A percentile compares a stretch with the other conserved stretches of the same genome.
Evolutionary conservation across 1,140 invertebrate genomes (phyloP).

Genomic region (Zaprionus tsacasi): DNA sequence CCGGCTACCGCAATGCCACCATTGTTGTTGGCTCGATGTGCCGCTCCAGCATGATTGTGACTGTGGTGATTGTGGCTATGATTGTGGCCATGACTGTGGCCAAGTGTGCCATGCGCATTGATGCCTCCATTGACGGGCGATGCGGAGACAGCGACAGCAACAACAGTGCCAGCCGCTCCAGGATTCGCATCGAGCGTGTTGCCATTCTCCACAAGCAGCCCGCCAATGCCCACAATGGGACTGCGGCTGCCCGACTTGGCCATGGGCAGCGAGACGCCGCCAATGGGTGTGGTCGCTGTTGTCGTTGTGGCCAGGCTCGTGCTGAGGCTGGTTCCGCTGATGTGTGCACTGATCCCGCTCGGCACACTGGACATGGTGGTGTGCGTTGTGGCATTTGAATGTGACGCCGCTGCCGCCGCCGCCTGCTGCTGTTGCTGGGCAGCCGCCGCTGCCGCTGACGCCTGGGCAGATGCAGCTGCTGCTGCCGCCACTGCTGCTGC

Average conservation of each 20-base stretch:
- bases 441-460: background rate
- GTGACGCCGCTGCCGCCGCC: slow-evolving; percentile 8
- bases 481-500: slow-evolving; percentile 38
- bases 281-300: slow-evolving; percentile 76
- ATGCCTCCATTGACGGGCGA: slow-evolving; percentile 35
- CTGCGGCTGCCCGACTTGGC: slow-evolving; percentile 63
- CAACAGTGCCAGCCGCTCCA: slow-evolving; percentile 17
- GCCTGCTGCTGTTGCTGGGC: background rate
- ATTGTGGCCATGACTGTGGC: slow-evolving; percentile 44
- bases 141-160: slow-evolving; percentile 27
- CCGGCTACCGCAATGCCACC: slow-evolving; percentile 29
- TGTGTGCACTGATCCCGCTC: slow-evolving; percentile 79
- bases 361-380: slow-evolving; percentile 74
- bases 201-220: slow-evolving; percentile 53
- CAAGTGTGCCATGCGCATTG: slow-evolving; percentile 22
- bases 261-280: slow-evolving; percentile 45
- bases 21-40: slow-evolving; percentile 34
- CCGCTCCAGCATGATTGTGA: slow-evolving; percentile 25
- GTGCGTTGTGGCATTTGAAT: slow-evolving; percentile 18
- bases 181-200: background rate
- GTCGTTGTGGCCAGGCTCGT: slow-evolving; percentile 61
- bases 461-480: slow-evolving; percentile 21
- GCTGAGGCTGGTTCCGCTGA: slow-evolving; percentile 80
- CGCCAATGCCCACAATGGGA: slow-evolving; percentile 58
- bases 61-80: slow-evolving; percentile 55